These are phyloP conservation scores for Allolobophora icterica DNA, from an alignment of 2,888 invertebrate genomes.

Conservation along the genomic window DNA sequence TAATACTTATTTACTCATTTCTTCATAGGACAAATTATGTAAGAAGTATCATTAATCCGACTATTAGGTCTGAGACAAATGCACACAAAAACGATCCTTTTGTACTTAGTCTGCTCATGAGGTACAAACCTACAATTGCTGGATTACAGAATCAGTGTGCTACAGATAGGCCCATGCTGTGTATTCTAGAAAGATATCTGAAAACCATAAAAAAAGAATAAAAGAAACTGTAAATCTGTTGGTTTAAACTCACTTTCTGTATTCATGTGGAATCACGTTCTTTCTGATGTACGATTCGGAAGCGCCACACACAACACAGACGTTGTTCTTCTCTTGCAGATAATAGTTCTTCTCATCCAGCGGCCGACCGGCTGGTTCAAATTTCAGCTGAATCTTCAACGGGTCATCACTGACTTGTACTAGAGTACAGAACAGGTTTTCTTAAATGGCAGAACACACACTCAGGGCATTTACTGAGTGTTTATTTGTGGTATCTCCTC, in stretches of 20 bases:
- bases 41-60: too few relatives aligned
- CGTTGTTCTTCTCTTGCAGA: conserved; percentile 75
- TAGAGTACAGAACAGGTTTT: conserved; percentile 50
- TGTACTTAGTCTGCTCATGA: background rate
- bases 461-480: background rate
- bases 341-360: conserved; percentile 75
- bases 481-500: background rate
- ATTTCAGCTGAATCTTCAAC: conserved; percentile 75
- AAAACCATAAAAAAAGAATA: background rate
- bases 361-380: conserved; percentile 80
- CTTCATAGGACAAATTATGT: too few relatives aligned
- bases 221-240: background rate
- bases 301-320: conserved; percentile 80
- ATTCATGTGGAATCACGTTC: conserved; percentile 83
- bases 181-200: background rate
- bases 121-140: background rate
- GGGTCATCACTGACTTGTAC: conserved; percentile 69
- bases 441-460: background rate
- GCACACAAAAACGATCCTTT: too few relatives aligned
- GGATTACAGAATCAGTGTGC: background rate
- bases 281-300: conserved; percentile 76
- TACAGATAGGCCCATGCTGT: background rate
- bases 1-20: too few relatives aligned
- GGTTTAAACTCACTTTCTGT: conserved; percentile 70
- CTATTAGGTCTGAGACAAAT: too few relatives aligned